Evolutionary conservation across 2,888 invertebrate species (phyloP), one percentile per base, ranked within the genome.

Genomic region (Galerucella pusilla): DNA sequence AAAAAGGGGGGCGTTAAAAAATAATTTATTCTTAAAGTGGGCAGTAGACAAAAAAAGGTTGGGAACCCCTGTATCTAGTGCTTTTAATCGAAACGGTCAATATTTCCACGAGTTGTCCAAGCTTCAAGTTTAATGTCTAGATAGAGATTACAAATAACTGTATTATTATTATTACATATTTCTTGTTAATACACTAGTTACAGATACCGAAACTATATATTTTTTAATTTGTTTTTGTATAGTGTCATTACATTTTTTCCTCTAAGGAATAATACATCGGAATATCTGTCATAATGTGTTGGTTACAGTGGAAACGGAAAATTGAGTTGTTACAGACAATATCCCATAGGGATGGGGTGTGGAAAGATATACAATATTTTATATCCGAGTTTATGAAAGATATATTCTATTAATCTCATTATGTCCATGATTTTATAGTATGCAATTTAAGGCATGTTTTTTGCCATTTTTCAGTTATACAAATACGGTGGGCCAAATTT

Each of bases 201-300:
- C 4, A 14, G 49, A 49, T 14, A 49, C 14, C 14, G 14, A 11
- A 49, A 49, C 49, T 49, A 49, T 11, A 14, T 52, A n/a, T 52
- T 57, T 57, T 16, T 57, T 57, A 20, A 57, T 57, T 57, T 57
- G n/a, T 10, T 57, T 57, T 57, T 9, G 49, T 49, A 16, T 20
- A 6, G 20, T 54, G 5, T 52, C 16, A 57, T 57, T 57, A 20
- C 11, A 57, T 57, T 63, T 16, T 28, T 14, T 49, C 6, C 25
- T 61, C 70, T 16, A 7, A 63, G 63, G 70, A 70, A 61, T 63
- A 70, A 14, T 54, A 42, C 20, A 61, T 45, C 28, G 63, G 35
- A 63, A 49, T 63, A 70, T 49, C 70, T 70, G 70, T 70, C 70
- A 63, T 54, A 54, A 35, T 70, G 49, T 52, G 63, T 70, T 70